Conservation (phyloP, 1,140 invertebrate species). For the Nebria ingens region DNA sequence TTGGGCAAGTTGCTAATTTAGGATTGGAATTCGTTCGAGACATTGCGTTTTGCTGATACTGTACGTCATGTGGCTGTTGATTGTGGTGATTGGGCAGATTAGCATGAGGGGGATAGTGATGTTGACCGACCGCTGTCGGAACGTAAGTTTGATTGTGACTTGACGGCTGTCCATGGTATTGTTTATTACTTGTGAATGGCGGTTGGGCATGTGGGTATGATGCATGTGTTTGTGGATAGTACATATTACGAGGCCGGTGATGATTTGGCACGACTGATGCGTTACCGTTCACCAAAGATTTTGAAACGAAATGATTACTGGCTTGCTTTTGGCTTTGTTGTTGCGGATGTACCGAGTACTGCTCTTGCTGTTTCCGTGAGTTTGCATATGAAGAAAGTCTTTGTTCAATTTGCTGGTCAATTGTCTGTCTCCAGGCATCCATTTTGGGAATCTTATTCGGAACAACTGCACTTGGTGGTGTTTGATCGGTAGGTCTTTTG, state of each 20-base stretch:
- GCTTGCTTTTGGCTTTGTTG: background rate
- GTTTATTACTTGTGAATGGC: conserved; percentile 11
- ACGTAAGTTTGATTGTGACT: conserved; percentile 29
- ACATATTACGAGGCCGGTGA: conserved; percentile 15
- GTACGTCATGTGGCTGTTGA: conserved; percentile 21
- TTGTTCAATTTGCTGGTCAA: conserved; percentile 46
- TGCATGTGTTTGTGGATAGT: conserved; percentile 3
- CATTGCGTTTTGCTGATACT: conserved; percentile 20
- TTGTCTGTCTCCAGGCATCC: conserved; percentile 41
- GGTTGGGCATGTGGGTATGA: conserved; percentile 1
- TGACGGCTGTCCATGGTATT: conserved; percentile 12
- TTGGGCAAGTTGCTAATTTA: conserved; percentile 16
- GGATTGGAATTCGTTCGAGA: conserved; percentile 21
- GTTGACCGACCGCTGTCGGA: conserved; percentile 21
- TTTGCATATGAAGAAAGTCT: conserved; percentile 32
- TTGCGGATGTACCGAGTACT: background rate
- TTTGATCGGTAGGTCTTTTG: conserved; percentile 33
- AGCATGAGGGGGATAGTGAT: conserved; percentile 18
- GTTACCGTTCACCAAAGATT: conserved; percentile 22
- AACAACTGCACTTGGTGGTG: conserved; percentile 22
- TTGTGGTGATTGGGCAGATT: conserved; percentile 12
- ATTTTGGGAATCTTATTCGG: conserved; percentile 39
- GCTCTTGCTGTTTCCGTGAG: conserved; percentile 12
- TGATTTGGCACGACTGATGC: conserved; percentile 16
- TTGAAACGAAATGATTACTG: conserved; percentile 4